Evolutionary conservation across 2,797 vertebrate genomes (phyloP).

Genomic region (Coccyzus lansbergi): DNA sequence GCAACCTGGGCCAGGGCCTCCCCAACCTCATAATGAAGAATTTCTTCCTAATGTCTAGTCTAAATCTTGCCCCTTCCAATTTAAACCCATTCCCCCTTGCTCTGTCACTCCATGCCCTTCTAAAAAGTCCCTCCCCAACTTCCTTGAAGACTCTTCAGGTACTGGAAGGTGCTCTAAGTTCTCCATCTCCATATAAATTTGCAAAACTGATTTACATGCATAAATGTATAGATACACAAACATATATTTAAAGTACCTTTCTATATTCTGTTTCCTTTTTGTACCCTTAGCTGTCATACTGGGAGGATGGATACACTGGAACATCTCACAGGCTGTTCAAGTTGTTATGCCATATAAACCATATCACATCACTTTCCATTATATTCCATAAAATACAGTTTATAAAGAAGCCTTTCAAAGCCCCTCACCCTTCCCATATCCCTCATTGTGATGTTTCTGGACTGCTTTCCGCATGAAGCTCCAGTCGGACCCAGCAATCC

Average conservation of each 20-base stretch:
- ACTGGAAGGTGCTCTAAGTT: no score
- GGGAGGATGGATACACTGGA: background rate
- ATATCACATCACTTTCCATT: background rate
- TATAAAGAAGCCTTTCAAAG: background rate
- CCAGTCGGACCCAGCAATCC: background rate
- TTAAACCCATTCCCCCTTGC: no score
- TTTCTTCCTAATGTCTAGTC: no score
- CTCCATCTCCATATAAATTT: background rate
- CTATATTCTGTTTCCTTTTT: background rate
- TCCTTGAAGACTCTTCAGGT: no score
- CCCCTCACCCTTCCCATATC: no score
- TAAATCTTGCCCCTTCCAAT: no score
- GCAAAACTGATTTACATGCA: background rate
- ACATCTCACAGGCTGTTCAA: background rate
- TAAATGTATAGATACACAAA: background rate
- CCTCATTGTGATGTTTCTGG: background rate
- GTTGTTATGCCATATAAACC: background rate
- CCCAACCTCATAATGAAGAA: no score
- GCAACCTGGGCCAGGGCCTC: no score
- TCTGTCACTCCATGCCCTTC: no score
- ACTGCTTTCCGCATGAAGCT: fast-evolving
- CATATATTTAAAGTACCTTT: background rate
- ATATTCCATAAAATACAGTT: background rate
- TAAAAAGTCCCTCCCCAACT: no score
- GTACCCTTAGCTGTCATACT: background rate